A percentile compares a stretch with the other conserved stretches of the same genome.
Evolutionary conservation across 2,888 invertebrate species (phyloP).

Genomic region (Pseudococcus longispinus): DNA sequence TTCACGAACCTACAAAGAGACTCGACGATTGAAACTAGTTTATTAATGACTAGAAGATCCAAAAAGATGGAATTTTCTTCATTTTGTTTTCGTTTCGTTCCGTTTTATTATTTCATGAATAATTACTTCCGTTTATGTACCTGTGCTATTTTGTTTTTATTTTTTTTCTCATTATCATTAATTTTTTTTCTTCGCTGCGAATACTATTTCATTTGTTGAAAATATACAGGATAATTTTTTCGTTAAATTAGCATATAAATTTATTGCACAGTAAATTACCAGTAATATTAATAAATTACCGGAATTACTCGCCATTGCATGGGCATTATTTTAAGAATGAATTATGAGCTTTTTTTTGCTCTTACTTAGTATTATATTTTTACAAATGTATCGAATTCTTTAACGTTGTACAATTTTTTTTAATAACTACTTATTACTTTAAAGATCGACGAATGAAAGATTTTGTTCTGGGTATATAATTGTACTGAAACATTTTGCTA

Average conservation of each 20-base stretch:
- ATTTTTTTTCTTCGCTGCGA: not conserved
- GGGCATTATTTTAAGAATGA: not conserved
- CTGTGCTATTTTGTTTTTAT: not conserved
- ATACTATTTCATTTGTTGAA: slow-evolving; percentile 2
- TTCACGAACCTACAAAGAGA: not conserved
- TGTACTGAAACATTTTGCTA: too few species aligned
- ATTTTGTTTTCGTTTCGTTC: slow-evolving; percentile 10
- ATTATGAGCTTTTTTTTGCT: not conserved
- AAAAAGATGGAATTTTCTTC: slow-evolving; percentile 8
- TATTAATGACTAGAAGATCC: not conserved
- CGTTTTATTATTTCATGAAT: slow-evolving; percentile 7
- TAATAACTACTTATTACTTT: too few species aligned
- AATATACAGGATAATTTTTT: slow-evolving; percentile 5
- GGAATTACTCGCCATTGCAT: not conserved
- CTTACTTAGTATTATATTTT: not conserved
- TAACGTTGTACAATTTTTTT: too few species aligned
- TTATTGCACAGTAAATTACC: slow-evolving; percentile 10
- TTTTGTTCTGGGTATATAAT: too few species aligned
- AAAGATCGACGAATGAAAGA: too few species aligned
- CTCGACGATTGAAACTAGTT: slow-evolving; percentile 16
- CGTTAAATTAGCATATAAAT: slow-evolving; percentile 1
- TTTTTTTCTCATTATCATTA: slow-evolving; percentile 25
- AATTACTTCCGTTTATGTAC: slow-evolving; percentile 2
- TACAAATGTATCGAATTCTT: not conserved
- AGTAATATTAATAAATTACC: slow-evolving; percentile 4